These are phyloP conservation scores for Cataglyphis cursor DNA, from an alignment of 2,888 invertebrate genomes.

Conservation along the genomic window DNA sequence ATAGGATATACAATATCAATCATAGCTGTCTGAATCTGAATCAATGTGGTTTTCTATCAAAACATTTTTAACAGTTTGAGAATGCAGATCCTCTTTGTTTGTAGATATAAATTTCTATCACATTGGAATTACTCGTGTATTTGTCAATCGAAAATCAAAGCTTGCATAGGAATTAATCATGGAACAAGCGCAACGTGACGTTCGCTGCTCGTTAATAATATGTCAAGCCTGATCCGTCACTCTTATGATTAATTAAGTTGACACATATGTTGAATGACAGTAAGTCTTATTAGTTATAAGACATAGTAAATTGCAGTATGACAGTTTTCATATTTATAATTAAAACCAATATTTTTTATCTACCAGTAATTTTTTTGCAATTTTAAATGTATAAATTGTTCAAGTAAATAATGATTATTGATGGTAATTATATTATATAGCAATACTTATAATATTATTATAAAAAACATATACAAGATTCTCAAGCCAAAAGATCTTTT, in stretches of 20 bases:
- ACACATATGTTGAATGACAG: slow-evolving; percentile 1
- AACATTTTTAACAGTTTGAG: slow-evolving; percentile 18
- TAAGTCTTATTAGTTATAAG: background rate
- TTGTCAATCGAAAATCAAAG: slow-evolving; percentile 23
- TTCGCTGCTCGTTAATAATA: slow-evolving; percentile 32
- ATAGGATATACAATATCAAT: background rate
- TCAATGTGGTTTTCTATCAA: background rate
- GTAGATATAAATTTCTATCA: slow-evolving; percentile 21
- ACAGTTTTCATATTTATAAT: background rate
- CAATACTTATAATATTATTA: background rate
- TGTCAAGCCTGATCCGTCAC: slow-evolving; percentile 20
- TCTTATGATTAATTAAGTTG: slow-evolving; percentile 45
- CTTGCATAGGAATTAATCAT: slow-evolving; percentile 42
- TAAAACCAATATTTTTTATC: background rate
- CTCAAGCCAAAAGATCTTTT: background rate
- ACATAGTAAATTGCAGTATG: background rate
- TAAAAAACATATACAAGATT: background rate
- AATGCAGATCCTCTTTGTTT: background rate
- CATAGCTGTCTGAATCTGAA: background rate
- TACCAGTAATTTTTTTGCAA: background rate
- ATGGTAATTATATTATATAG: background rate
- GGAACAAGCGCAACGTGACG: slow-evolving; percentile 11
- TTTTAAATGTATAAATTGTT: background rate
- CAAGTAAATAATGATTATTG: background rate
- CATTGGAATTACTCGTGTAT: slow-evolving; percentile 23